phyloP scores from a whole-genome alignment of 2,888 invertebrate species.

The Drosophila nigritarsus region DNA sequence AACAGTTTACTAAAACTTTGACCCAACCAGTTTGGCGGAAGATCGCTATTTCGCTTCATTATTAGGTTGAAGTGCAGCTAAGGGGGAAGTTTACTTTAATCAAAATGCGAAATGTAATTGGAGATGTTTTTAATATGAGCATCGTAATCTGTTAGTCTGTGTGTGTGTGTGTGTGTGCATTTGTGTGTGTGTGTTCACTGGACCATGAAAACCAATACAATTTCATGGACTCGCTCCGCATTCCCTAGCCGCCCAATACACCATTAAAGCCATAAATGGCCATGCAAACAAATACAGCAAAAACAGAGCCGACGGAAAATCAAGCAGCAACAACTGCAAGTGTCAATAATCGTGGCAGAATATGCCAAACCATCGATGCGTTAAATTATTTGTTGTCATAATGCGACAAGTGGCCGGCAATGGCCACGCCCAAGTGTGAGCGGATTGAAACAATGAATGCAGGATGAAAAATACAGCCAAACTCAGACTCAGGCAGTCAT shows the following conservation, averaged over 20 bases:
- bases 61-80: conserved; percentile 12
- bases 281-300: conserved; percentile 38
- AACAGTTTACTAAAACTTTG: conserved; percentile 7
- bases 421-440: neutral
- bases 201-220: conserved; percentile 52
- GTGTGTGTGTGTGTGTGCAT: conserved; percentile 17
- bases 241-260: neutral
- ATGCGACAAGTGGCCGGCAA: conserved; percentile 6
- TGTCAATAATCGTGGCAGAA: conserved; percentile 51
- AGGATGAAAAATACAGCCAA: neutral
- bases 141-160: neutral
- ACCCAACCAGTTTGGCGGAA: conserved; percentile 24
- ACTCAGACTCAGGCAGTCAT: neutral
- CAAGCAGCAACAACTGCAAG: conserved; percentile 3
- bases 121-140: conserved; percentile 20
- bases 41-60: conserved; percentile 33
- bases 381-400: conserved; percentile 58
- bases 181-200: conserved; percentile 31
- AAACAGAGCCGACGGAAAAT: neutral
- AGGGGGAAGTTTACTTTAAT: conserved; percentile 41
- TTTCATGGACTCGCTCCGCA: conserved; percentile 37
- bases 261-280: neutral
- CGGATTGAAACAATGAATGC: neutral
- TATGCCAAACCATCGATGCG: conserved; percentile 55
- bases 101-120: conserved; percentile 56